Evolutionary conservation across 2,797 vertebrate species (phyloP).

Genomic region (Thunnus albacares): DNA sequence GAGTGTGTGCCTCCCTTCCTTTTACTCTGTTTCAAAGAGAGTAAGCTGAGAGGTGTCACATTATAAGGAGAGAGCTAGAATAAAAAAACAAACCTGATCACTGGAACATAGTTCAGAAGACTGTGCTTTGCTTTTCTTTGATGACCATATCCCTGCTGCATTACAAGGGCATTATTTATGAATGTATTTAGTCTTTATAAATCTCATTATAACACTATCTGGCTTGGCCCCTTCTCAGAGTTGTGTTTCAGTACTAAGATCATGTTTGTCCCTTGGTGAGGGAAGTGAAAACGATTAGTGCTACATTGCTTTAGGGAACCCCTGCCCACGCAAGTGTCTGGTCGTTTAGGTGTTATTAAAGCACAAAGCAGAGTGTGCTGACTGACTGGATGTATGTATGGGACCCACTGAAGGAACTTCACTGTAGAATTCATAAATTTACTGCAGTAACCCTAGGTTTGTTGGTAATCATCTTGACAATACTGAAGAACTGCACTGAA

Average conservation of each 20-base stretch:
- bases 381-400: constrained; percentile 4
- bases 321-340: background rate
- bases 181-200: constrained; percentile 44
- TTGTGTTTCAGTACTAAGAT: constrained; percentile 27
- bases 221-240: constrained; percentile 1
- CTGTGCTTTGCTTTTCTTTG: constrained; percentile 35
- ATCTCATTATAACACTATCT: constrained; percentile 30
- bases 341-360: constrained; percentile 36
- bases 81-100: constrained; percentile 42
- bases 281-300: constrained; percentile 30
- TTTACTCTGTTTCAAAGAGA: constrained; percentile 68
- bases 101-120: constrained; percentile 26
- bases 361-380: background rate
- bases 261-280: constrained; percentile 28
- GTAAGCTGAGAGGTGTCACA: constrained; percentile 62
- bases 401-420: background rate
- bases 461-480: background rate
- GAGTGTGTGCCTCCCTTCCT: constrained; percentile 32
- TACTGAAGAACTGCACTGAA: background rate
- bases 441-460: background rate
- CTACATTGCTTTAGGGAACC: background rate
- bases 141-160: constrained; percentile 32
- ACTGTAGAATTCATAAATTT: background rate
- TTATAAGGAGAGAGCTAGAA: constrained; percentile 37
- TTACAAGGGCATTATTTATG: constrained; percentile 53